Percentiles rank a stretch among this genome's conserved stretches.
Conservation (phyloP, 1,140 invertebrate species). For the Harpegnathos saltator region DNA sequence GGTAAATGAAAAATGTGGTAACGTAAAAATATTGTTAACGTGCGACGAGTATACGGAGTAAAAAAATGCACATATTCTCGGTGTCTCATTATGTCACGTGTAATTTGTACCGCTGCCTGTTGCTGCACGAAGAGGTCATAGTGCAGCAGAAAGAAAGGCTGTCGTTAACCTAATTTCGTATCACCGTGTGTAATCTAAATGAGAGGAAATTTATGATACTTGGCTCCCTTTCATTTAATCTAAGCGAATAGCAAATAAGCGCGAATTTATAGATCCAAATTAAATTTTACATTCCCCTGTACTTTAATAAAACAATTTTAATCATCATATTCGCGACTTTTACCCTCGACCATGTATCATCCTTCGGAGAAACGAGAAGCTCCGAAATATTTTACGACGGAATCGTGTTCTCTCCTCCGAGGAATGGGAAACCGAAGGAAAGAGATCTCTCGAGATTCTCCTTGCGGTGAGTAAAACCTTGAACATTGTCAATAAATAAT, state of each 20-base stretch:
- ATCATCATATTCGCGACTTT: not conserved
- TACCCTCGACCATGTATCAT: not conserved
- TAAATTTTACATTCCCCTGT: too few species aligned
- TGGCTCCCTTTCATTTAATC: not conserved
- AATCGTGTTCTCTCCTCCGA: not conserved
- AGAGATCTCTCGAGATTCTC: not conserved
- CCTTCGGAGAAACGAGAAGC: too few species aligned
- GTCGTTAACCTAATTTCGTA: conserved; percentile 18
- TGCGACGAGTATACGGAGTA: not conserved
- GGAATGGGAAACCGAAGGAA: not conserved
- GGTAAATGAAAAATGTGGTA: too few species aligned
- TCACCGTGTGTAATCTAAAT: not conserved
- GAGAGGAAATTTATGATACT: not conserved
- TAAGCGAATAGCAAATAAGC: too few species aligned
- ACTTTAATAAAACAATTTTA: too few species aligned
- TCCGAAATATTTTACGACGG: too few species aligned
- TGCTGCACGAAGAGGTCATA: not conserved
- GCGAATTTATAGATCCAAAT: too few species aligned
- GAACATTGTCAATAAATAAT: not conserved
- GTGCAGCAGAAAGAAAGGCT: not conserved
- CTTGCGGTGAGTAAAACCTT: not conserved
- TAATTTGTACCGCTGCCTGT: not conserved
- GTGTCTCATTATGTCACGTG: not conserved
- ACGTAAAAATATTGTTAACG: not conserved
- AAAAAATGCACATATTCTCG: not conserved